Evolutionary conservation across 53 echinoderm and acorn worm genomes (phyloP).

Genomic region (Hippasteria phrygiana): DNA sequence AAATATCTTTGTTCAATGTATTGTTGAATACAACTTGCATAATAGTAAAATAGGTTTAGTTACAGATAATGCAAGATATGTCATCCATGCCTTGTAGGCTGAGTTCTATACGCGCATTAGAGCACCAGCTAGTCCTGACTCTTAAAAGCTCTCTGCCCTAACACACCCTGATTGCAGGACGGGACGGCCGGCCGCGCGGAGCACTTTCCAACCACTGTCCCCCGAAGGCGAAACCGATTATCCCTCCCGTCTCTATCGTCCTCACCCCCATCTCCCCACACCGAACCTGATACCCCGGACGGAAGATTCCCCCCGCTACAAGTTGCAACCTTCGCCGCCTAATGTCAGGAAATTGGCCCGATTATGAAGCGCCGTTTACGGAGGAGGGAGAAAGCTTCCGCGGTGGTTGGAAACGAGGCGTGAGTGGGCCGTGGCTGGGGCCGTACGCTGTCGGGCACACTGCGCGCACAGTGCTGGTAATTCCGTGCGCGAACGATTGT

Average conservation of each 20-base stretch:
- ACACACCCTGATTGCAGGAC: conserved; percentile 6
- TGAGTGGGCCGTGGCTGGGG: conserved; percentile 24
- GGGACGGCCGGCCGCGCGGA: background rate
- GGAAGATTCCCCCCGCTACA: background rate
- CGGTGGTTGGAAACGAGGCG: conserved; percentile 35
- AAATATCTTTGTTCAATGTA: too few species aligned
- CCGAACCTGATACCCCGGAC: conserved; percentile 7
- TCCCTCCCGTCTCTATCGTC: background rate
- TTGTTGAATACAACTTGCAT: background rate
- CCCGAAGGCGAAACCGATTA: conserved; percentile 42
- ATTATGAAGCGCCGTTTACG: conserved; percentile 35
- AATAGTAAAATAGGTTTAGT: background rate
- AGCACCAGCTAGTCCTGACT: background rate
- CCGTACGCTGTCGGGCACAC: background rate
- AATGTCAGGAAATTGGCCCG: conserved; percentile 56
- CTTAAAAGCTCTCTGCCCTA: conserved; percentile 25
- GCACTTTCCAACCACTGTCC: conserved; percentile 38
- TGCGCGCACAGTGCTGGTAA: background rate
- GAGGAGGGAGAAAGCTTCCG: conserved; percentile 24
- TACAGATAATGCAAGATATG: background rate
- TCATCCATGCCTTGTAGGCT: background rate
- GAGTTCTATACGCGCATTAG: background rate
- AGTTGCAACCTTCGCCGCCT: conserved; percentile 50
- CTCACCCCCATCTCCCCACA: background rate
- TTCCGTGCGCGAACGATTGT: background rate